Evolutionary conservation across 2,797 vertebrate genomes (phyloP).

Genomic region (Onychomys torridus): DNA sequence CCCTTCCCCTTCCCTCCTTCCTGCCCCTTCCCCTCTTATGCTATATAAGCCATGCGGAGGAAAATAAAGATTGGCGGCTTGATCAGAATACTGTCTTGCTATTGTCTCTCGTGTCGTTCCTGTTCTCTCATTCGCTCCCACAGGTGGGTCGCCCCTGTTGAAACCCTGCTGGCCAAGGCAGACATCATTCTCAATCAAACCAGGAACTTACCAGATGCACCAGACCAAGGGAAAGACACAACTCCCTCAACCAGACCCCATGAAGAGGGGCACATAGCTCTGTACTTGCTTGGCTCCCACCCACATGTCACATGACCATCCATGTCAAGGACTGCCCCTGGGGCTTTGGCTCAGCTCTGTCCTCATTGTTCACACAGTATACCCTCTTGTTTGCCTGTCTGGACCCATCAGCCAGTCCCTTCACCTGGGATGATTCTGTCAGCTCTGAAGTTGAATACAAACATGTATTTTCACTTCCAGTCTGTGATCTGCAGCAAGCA

Average conservation of each 20-base stretch:
- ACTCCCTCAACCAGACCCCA: not conserved
- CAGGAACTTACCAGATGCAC: not conserved
- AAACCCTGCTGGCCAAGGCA: no score
- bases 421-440: not conserved
- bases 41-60: no score
- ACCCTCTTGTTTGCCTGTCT: not conserved
- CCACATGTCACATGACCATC: not conserved
- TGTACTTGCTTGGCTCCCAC: no score
- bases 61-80: no score
- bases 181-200: not conserved
- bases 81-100: no score
- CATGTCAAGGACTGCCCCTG: not conserved
- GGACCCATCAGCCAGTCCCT: no score
- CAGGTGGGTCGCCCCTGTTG: no score
- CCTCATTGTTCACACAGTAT: not conserved
- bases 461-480: not conserved
- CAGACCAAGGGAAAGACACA: not conserved
- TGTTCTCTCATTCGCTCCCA: no score
- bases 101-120: no score
- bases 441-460: not conserved
- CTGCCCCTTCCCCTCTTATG: no score
- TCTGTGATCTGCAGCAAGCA: not conserved
- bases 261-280: not conserved
- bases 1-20: no score
- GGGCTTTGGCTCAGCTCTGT: not conserved